These are phyloP conservation scores for Tricholaema leucomelas DNA, from an alignment of 2,113 vertebrate genomes.

Conservation along the genomic window DNA sequence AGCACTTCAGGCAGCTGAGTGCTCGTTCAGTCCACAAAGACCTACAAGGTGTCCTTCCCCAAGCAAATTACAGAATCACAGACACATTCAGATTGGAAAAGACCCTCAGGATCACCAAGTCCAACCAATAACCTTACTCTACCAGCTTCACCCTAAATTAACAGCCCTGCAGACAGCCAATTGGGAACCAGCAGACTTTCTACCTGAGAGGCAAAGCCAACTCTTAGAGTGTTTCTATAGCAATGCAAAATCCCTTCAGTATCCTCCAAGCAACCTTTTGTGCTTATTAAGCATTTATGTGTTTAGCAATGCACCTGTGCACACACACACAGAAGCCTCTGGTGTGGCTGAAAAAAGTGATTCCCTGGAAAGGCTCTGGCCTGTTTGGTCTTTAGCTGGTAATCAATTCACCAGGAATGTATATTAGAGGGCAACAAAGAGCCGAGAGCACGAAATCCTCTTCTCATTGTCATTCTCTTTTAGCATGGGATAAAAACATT, in stretches of 20 bases:
- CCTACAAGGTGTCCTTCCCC: neutral
- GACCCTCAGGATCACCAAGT: no score
- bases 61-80: no score
- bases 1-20: neutral
- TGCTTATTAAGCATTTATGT: neutral
- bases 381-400: neutral
- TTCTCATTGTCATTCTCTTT: neutral
- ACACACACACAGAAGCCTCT: neutral
- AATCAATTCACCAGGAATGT: neutral
- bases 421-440: neutral
- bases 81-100: no score
- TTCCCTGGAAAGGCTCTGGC: neutral
- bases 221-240: neutral
- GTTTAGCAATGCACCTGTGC: neutral
- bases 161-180: neutral
- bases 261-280: neutral
- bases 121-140: no score
- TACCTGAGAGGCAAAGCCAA: neutral
- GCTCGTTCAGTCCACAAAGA: rapidly evolving
- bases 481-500: neutral
- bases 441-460: neutral
- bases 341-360: neutral
- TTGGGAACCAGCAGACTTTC: neutral
- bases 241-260: neutral
- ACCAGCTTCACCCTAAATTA: neutral